Conservation (phyloP, 2,888 invertebrate species). For the Sacculina carcini region DNA sequence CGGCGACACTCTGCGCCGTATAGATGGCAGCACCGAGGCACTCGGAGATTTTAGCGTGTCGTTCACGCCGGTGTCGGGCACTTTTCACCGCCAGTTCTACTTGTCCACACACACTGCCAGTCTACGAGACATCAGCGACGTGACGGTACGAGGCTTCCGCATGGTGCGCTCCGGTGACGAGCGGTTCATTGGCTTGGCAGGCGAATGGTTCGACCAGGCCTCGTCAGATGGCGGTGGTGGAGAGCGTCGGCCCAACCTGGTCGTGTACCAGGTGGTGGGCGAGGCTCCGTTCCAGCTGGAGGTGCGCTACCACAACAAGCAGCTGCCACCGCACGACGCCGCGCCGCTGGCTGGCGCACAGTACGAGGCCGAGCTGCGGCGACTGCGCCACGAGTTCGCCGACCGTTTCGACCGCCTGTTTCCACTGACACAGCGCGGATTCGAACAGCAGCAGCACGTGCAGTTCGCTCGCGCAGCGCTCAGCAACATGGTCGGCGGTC, state of each 20-base stretch:
- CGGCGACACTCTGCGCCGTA: constrained; percentile 21
- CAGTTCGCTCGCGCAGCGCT: constrained; percentile 53
- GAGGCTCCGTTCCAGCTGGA: constrained; percentile 23
- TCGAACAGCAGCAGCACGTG: constrained; percentile 32
- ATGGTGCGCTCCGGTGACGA: constrained; percentile 27
- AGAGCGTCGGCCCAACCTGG: constrained; percentile 33
- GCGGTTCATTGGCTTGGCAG: constrained; percentile 16
- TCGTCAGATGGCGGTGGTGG: constrained; percentile 17
- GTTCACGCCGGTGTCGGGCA: constrained; percentile 11
- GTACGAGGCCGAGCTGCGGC: constrained; percentile 35
- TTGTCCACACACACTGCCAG: constrained; percentile 42
- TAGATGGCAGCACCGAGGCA: constrained; percentile 47
- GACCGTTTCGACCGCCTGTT: constrained; percentile 56
- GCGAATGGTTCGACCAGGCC: constrained; percentile 14
- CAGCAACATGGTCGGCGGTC: constrained; percentile 81
- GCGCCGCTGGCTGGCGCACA: constrained; percentile 29
- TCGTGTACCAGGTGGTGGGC: constrained; percentile 21
- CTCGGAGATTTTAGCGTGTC: constrained; percentile 41
- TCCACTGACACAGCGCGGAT: constrained; percentile 39
- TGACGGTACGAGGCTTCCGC: constrained; percentile 39
- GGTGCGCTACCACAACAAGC: constrained; percentile 20
- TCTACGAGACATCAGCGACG: constrained; percentile 43
- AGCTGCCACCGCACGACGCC: constrained; percentile 9
- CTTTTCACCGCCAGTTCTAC: constrained; percentile 42
- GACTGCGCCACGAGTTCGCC: constrained; percentile 36